Evolutionary conservation across 2,888 invertebrate species (phyloP).

Genomic region (Empis livida): DNA sequence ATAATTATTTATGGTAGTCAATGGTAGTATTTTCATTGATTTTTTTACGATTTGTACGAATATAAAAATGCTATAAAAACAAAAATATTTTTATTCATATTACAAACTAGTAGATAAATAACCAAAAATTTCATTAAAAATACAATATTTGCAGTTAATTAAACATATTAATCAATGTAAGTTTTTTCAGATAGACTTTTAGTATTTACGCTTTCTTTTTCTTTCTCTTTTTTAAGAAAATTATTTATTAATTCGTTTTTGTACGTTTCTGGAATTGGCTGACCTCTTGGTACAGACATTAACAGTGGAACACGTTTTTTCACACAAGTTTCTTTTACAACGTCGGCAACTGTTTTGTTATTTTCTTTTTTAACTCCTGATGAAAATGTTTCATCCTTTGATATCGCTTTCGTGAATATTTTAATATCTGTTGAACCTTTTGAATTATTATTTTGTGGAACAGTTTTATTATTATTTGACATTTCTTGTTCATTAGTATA

Average conservation of each 20-base stretch:
- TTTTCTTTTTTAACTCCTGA: constrained; percentile 10
- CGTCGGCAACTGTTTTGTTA: not conserved
- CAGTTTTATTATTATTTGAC: constrained; percentile 4
- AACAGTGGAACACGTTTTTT: constrained; percentile 32
- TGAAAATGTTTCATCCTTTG: constrained; percentile 21
- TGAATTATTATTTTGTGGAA: constrained; percentile 3
- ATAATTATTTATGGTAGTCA: too few species aligned
- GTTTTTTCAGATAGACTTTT: too few species aligned
- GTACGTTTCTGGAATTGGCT: constrained; percentile 22
- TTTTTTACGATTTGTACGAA: too few species aligned
- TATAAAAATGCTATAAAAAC: too few species aligned
- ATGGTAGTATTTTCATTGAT: too few species aligned
- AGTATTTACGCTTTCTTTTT: too few species aligned
- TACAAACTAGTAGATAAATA: too few species aligned
- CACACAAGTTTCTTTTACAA: constrained; percentile 9
- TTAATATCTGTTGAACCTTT: constrained; percentile 17
- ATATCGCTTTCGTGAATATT: constrained; percentile 27
- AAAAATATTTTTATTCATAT: too few species aligned
- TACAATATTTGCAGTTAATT: too few species aligned
- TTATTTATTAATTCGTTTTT: constrained; percentile 18
- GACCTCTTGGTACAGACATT: constrained; percentile 30
- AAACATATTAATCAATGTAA: too few species aligned
- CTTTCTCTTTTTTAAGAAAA: too few species aligned
- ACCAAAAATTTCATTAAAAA: too few species aligned
- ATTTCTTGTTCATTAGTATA: constrained; percentile 6